Evolutionary conservation across 2,113 vertebrate genomes (phyloP).

Genomic region (Tychaedon coryphoeus): DNA sequence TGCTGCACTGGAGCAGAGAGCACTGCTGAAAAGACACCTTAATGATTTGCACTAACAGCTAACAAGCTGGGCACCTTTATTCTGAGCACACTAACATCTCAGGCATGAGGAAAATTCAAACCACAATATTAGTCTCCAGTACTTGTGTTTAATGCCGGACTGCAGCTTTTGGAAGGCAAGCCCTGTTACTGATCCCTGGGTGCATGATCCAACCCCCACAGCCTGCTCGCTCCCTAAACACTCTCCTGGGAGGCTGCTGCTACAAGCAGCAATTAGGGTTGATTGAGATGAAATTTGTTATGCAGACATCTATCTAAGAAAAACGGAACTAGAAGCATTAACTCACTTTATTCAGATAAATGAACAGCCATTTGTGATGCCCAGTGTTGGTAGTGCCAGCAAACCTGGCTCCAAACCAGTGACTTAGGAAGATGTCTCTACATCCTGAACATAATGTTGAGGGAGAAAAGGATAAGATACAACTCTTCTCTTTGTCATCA

Average conservation of each 20-base stretch:
- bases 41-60: not conserved
- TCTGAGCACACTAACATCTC: not conserved
- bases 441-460: not conserved
- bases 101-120: not conserved
- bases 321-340: not conserved
- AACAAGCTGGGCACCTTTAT: not conserved
- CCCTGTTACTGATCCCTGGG: not conserved
- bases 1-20: not conserved
- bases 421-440: not conserved
- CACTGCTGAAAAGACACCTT: not conserved
- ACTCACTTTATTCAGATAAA: not conserved
- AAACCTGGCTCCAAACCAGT: not conserved
- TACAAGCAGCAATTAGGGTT: not conserved
- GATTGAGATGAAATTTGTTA: not conserved
- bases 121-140: not conserved
- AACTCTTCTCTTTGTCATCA: not conserved
- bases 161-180: not conserved
- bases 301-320: not conserved
- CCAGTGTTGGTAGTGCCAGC: not conserved
- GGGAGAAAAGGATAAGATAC: not conserved
- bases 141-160: not conserved
- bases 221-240: not conserved
- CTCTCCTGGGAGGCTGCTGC: not conserved
- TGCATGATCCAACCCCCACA: not conserved
- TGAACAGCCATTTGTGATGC: not conserved